These are phyloP conservation scores for Ips typographus DNA, from an alignment of 1,140 invertebrate genomes.

Conservation along the genomic window DNA sequence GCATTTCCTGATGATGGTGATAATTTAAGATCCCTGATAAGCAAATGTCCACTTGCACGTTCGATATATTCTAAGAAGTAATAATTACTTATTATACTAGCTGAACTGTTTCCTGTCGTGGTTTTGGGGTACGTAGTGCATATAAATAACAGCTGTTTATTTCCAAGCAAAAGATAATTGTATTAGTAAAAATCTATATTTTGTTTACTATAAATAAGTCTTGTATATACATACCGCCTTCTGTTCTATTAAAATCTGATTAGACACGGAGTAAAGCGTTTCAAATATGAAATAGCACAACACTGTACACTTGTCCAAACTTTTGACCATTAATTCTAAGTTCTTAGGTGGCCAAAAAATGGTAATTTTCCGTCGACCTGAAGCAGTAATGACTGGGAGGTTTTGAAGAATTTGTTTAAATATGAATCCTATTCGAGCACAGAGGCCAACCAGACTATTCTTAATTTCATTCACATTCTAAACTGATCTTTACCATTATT, in stretches of 20 bases:
- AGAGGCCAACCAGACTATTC: too few species aligned
- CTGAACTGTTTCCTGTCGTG: neutral
- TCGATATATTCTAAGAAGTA: conserved; percentile 6
- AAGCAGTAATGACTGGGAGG: conserved; percentile 5
- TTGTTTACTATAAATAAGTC: neutral
- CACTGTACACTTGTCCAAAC: too few species aligned
- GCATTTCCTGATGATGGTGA: too few species aligned
- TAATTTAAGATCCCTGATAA: neutral
- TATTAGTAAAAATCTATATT: neutral
- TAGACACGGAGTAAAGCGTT: neutral
- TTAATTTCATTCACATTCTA: too few species aligned
- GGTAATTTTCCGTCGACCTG: neutral
- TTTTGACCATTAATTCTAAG: neutral
- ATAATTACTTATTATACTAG: conserved; percentile 5
- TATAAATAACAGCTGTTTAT: conserved; percentile 1
- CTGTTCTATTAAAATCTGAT: neutral
- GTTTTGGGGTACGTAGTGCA: neutral
- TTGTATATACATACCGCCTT: neutral
- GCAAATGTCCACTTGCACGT: conserved; percentile 2
- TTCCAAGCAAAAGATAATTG: neutral
- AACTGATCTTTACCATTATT: too few species aligned
- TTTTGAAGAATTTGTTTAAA: neutral
- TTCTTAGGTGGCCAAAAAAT: neutral
- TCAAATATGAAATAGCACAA: neutral
- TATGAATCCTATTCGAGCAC: too few species aligned